A percentile compares a stretch with the other conserved stretches of the same genome.
These are phyloP conservation scores for Cheilosia vernalis DNA, from an alignment of 2,888 invertebrate species.

Conservation along the genomic window DNA sequence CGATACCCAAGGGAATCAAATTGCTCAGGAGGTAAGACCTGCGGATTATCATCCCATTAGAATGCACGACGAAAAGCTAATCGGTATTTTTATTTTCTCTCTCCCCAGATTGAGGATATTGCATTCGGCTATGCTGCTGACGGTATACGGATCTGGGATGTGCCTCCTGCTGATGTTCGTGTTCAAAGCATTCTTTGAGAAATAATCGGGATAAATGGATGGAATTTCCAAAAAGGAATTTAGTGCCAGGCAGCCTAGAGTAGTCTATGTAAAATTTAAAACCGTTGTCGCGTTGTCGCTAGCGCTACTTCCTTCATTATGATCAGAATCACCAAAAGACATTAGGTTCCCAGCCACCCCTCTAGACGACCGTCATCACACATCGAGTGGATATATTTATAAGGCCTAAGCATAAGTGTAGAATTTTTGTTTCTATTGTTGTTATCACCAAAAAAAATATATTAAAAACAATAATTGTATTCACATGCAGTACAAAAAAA, in stretches of 20 bases:
- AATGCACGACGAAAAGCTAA: slow-evolving; percentile 26
- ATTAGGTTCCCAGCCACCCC: slow-evolving; percentile 11
- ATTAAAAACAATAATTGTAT: slow-evolving; percentile 9
- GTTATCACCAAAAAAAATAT: slow-evolving; percentile 42
- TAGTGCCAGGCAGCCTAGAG: slow-evolving; percentile 70
- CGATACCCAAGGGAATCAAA: slow-evolving; percentile 86
- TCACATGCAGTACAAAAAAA: slow-evolving; percentile 50
- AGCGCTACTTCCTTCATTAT: neutral
- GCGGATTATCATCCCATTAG: neutral
- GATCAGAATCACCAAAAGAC: slow-evolving; percentile 15
- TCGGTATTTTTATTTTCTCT: slow-evolving; percentile 13
- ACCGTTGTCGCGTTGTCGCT: neutral
- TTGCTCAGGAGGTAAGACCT: slow-evolving; percentile 85
- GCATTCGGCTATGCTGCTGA: slow-evolving; percentile 77
- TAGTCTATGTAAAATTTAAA: slow-evolving; percentile 46
- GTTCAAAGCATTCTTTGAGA: slow-evolving; percentile 72
- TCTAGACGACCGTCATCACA: slow-evolving; percentile 41
- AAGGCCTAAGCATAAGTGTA: slow-evolving; percentile 46
- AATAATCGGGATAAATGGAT: slow-evolving; percentile 52
- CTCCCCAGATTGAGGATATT: slow-evolving; percentile 77
- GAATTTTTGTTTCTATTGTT: slow-evolving; percentile 58
- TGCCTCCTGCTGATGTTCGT: slow-evolving; percentile 71
- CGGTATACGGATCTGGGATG: slow-evolving; percentile 75
- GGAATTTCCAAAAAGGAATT: slow-evolving; percentile 65
- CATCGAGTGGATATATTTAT: slow-evolving; percentile 68